Evolutionary conservation across 2,888 invertebrate species (phyloP), one percentile per base, ranked within the genome.

Genomic region (Andrena chrysosceles): DNA sequence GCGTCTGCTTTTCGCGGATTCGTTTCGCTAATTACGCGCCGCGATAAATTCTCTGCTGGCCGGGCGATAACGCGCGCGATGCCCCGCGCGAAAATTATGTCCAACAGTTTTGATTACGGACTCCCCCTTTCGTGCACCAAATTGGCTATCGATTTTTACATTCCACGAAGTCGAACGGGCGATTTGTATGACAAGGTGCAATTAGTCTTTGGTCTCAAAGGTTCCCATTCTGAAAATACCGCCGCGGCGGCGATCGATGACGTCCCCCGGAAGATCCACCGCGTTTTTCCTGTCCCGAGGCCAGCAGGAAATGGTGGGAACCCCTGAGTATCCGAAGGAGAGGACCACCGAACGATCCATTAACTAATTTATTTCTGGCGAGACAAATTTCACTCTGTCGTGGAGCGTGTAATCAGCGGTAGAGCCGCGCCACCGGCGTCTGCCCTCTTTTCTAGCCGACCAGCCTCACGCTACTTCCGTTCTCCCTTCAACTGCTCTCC

Each of bases 311-410:
- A 70, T 35, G 62, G 52, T 62, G 13, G 23, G 26, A 68, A 42
- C 49, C 23, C 23, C 42, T 10, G 16, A 16, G 16, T 42, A 16
- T 49, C 48, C 67, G 10, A 8, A 1, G 26, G 13, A 1, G 64
- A 20, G 52, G 59, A n/a, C 69, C 62, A 81, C 79, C 67, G 70
- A 83, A 77, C 82, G 84, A 86, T 89, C 87, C 87, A 90, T 88
- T 90, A 89, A 90, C 88, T 90, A 88, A 89, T 90, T 89, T 89
- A 90, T 89, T 89, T 89, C 88, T 67, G 80, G 60, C 67, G 84
- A 85, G 88, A 89, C 89, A 86, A 90, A 89, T 90, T 90, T 84
- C 84, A 78, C 85, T 86, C 78, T 71, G 76, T 84, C 79, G 84
- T 82, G 81, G 60, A 85, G 82, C 86, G 85, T 86, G 89, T 91